Base-by-base conservation (phyloP, 2,888 invertebrate genomes). In the Polydrusus cervinus region DNA sequence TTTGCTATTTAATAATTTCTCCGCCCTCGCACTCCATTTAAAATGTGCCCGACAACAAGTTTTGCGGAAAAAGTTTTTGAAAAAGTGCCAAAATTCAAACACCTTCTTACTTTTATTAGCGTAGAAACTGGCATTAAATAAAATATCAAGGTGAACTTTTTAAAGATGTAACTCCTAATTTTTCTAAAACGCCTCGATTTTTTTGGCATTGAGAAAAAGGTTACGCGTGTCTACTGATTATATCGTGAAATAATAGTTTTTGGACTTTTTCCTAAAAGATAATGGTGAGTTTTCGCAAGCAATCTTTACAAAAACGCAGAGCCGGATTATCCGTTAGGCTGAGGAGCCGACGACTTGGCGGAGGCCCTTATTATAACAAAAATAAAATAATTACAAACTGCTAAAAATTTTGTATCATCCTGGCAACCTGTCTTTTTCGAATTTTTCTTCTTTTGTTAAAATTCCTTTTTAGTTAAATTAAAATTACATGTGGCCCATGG, bases 61-160 rank as follows among this genome's bases (percentile, higher is more conserved):
- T 57, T 60, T 60, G 57, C 57, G 68, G 62, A 38, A 49, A 62
- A 64, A 71, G 49, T 47, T 65, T 65, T 71, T 71, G 71, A 71
- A 65, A 53, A 16, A 18, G 43, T 65, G 62, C 71, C 71, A 71
- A 65, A 43, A 71, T 45, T 25, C 47, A 65, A 65, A 61, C 43
- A 70, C 61, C 51, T 51, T 34, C 20, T 70, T 57, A 43, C 55
- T 65, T 65, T 71, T 64, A 65, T 71, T 64, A 65, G 51, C 51
- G 38, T 51, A 38, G 53, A 55, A 65, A 47, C 30, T n/a, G 47
- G 40, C 64, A 47, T 53, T 71, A 43, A 60, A 40, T 20, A 71
- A 65, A 65, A 51, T 53, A 61, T 71, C 71, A 71, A 71, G 71
- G 71, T 71, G 62, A 71, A 51, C 47, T 71, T 71, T 71, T 53